These are phyloP conservation scores for Phania funesta DNA, from an alignment of 2,888 invertebrate genomes.

Conservation along the genomic window DNA sequence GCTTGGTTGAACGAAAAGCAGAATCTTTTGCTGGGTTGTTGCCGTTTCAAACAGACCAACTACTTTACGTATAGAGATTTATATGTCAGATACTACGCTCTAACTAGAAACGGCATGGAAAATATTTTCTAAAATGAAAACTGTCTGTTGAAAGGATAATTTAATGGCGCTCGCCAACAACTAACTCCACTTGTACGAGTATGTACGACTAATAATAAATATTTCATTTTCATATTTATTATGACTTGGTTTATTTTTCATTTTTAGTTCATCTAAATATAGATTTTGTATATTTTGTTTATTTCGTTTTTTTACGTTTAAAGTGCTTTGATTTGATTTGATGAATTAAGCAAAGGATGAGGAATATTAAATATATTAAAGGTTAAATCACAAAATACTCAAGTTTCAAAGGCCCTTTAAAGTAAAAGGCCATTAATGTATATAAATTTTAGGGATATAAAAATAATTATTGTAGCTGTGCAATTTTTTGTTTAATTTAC, in stretches of 20 bases:
- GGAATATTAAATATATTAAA: too few relatives aligned
- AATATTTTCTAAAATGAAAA: constrained; percentile 10
- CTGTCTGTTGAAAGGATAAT: constrained; percentile 45
- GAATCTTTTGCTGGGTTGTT: constrained; percentile 18
- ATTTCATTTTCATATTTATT: constrained; percentile 48
- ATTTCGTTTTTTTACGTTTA: not conserved
- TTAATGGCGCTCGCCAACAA: constrained; percentile 32
- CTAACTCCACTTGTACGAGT: not conserved
- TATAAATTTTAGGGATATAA: too few relatives aligned
- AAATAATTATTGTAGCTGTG: too few relatives aligned
- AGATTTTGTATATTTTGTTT: constrained; percentile 2
- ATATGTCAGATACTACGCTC: constrained; percentile 7
- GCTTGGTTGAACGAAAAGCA: not conserved
- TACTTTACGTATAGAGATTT: constrained; percentile 25
- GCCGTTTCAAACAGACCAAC: not conserved
- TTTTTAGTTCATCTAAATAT: constrained; percentile 30
- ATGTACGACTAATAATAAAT: constrained; percentile 43
- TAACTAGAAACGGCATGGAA: constrained; percentile 34
- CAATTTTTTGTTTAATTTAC: too few relatives aligned
- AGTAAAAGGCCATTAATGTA: too few relatives aligned
- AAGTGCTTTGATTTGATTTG: not conserved
- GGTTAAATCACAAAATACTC: too few relatives aligned
- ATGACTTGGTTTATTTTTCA: constrained; percentile 32
- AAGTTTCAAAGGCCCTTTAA: too few relatives aligned
- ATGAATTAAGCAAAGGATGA: too few relatives aligned